Evolutionary conservation across 1,140 invertebrate genomes (phyloP), one percentile per base, ranked within the genome.

Genomic region (Hyles vespertilio): DNA sequence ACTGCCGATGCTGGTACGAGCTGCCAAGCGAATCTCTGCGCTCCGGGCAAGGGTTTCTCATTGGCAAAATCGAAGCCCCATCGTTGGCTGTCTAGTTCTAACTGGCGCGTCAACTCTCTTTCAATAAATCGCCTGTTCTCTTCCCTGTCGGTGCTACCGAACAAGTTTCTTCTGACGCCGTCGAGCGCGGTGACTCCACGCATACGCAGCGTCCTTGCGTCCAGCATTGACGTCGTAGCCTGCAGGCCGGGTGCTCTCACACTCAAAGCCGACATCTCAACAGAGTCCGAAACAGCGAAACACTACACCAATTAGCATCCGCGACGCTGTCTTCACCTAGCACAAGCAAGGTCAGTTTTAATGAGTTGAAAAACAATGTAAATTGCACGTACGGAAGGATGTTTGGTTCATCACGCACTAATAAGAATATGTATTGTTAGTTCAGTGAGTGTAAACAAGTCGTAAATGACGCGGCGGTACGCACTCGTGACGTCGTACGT

Each of bases 11-110:
- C 84, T 10, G 85, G 83, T 7, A 87, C 85, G 9, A 87, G 63
- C 58, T 87, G 79, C 88, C 88, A 89, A 3, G 79, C 79, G 64
- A 87, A 89, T 70, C 88, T 82, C 58, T 89, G 84, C 5, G 72
- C 63, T 7, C 86, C 87, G 5, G 83, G 76, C 56, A 89, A 57
- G 32, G 88, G 88, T 52, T 77, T 73, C 59, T 89, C 88, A 53
- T 83, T 81, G 3, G 82, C 81, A 59, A 90, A 90, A 60, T 90
- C 86, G 58, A 89, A 90, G 10, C 79, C 87, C 87, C 87, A 90
- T 77, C 81, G 75, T 53, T 87, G 79, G 58, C 84, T 89, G 60
- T 87, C 84, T 34, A 84, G 49, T 57, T 89, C 84, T 33, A 85
- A 63, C 54, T 89, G 85, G 33, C 79, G 72, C 5, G 81, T 75